A percentile compares a stretch with the other conserved stretches of the same genome.
Conservation (phyloP, 2,888 invertebrate genomes). For the Cantharis rufa region DNA sequence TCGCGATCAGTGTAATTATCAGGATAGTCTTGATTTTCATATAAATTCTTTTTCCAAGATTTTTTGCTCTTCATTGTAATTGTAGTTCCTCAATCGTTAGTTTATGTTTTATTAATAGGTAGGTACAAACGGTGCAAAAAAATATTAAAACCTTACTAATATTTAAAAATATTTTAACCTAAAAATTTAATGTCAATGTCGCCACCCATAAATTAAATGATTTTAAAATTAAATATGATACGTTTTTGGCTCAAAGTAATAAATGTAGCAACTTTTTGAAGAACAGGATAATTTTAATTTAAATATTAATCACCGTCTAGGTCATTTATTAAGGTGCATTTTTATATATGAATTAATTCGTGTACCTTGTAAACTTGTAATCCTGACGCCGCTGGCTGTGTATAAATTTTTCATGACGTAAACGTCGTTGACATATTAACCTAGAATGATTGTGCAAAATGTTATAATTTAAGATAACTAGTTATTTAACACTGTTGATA, state of each 20-base stretch:
- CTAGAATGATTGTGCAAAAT: not conserved
- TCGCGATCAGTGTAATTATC: conserved; percentile 89
- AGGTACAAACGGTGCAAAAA: not conserved
- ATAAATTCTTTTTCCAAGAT: conserved; percentile 85
- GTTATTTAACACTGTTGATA: not conserved
- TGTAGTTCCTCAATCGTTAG: not conserved
- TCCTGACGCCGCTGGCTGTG: not conserved
- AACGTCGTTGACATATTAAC: not conserved
- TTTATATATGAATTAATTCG: not conserved
- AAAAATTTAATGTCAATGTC: not conserved
- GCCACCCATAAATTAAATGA: not conserved
- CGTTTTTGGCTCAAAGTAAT: too few relatives aligned
- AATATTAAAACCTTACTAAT: not conserved
- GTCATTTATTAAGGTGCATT: not conserved
- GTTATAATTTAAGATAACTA: not conserved
- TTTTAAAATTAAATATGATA: too few relatives aligned
- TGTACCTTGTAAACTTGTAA: not conserved
- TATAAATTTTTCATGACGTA: not conserved
- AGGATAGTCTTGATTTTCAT: conserved; percentile 82
- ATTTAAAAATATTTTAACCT: not conserved
- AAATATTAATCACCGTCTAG: not conserved
- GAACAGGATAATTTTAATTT: not conserved
- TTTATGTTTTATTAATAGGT: not conserved
- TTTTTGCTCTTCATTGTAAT: not conserved
- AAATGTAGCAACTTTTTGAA: not conserved